phyloP scores from a whole-genome alignment of 2,113 vertebrate species.

The Prinia subflava region DNA sequence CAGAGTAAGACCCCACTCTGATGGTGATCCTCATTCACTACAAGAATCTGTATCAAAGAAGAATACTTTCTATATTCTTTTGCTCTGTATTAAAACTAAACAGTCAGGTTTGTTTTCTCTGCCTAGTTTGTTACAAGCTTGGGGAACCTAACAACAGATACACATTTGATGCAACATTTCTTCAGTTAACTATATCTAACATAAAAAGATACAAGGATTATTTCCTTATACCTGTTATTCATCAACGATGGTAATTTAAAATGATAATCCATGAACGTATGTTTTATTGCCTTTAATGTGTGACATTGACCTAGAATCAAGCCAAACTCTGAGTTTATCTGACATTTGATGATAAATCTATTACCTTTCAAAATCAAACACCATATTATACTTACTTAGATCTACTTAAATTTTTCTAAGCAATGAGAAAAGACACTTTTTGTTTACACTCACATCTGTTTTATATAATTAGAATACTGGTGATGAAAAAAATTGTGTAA shows the following conservation, averaged over 20 bases:
- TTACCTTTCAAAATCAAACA: neutral
- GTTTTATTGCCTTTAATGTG: neutral
- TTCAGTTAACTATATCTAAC: neutral
- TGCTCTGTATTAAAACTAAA: neutral
- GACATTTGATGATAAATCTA: neutral
- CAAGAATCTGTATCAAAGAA: neutral
- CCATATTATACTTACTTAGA: neutral
- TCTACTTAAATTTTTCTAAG: neutral
- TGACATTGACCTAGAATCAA: neutral
- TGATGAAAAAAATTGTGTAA: neutral
- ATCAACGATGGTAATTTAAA: neutral
- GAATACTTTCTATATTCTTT: neutral
- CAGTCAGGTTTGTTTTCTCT: neutral
- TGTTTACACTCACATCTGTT: neutral
- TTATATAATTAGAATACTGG: neutral
- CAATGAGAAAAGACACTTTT: neutral
- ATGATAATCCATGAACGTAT: neutral
- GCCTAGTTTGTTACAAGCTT: neutral
- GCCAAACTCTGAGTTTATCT: neutral
- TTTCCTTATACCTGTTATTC: neutral
- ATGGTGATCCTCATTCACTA: neutral
- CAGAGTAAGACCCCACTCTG: neutral
- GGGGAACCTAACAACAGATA: neutral
- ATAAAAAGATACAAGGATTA: neutral
- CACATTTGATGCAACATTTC: neutral